Evolutionary conservation across 2,113 vertebrate genomes (phyloP).

Genomic region (Psilopsiagon aymara): DNA sequence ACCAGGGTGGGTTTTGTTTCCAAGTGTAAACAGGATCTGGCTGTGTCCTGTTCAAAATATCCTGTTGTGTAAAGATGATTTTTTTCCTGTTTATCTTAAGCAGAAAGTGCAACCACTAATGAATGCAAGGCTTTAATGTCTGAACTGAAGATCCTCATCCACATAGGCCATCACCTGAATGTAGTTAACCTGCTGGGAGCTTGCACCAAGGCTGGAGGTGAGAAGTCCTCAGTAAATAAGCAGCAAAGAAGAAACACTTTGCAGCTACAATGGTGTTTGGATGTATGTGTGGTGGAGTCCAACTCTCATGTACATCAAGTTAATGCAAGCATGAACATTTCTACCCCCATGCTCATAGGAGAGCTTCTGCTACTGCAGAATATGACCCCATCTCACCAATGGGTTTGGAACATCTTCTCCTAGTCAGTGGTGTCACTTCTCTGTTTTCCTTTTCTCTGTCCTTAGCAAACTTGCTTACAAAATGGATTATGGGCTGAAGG

Average conservation of each 20-base stretch:
- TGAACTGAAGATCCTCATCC: conserved; percentile 94
- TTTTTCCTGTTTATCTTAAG: conserved; percentile 70
- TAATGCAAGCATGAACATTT: neutral
- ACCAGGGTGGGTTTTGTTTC: conserved; percentile 49
- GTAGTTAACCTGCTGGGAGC: conserved; percentile 94
- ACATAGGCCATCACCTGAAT: conserved; percentile 93
- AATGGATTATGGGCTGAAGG: neutral
- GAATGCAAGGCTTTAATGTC: conserved; percentile 95
- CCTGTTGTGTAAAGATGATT: conserved; percentile 66
- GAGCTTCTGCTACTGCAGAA: neutral
- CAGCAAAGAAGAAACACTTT: neutral
- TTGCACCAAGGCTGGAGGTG: conserved; percentile 93
- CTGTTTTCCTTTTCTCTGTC: neutral
- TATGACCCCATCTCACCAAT: neutral
- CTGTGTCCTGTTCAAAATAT: conserved; percentile 59
- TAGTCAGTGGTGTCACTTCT: neutral
- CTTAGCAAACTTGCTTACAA: neutral
- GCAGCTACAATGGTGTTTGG: neutral
- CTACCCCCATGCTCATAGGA: neutral
- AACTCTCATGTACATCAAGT: neutral
- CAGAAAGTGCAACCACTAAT: conserved; percentile 91
- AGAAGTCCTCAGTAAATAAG: neutral
- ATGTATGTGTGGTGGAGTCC: neutral
- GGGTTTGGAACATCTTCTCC: neutral
- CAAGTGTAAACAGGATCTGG: conserved; percentile 70